These are phyloP conservation scores for Incurvaria masculella DNA, from an alignment of 2,888 invertebrate genomes.

Conservation along the genomic window DNA sequence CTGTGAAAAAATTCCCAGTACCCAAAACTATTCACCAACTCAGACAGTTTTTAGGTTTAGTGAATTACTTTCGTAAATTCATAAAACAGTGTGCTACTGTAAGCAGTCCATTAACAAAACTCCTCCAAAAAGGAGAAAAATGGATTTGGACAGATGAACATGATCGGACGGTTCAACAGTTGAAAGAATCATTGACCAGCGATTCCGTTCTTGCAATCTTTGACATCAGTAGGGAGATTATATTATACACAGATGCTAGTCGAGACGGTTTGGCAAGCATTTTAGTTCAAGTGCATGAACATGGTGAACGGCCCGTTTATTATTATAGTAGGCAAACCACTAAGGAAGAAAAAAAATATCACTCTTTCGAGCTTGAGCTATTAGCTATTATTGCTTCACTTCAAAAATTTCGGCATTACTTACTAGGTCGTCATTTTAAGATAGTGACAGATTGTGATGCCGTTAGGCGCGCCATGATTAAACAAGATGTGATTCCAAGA, in stretches of 20 bases:
- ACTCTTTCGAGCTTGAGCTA: constrained; percentile 26
- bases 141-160: too few species aligned
- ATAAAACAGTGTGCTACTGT: too few species aligned
- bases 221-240: too few species aligned
- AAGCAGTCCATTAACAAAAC: too few species aligned
- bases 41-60: too few species aligned
- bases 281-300: constrained; percentile 18
- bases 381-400: constrained; percentile 25
- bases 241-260: constrained; percentile 27
- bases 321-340: constrained; percentile 25
- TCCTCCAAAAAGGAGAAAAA: too few species aligned
- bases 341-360: constrained; percentile 23
- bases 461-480: constrained; percentile 14
- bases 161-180: too few species aligned
- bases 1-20: too few species aligned
- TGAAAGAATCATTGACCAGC: too few species aligned
- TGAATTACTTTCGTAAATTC: too few species aligned
- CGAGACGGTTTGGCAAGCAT: constrained; percentile 22
- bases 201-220: too few species aligned
- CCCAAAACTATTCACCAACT: too few species aligned
- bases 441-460: constrained; percentile 18
- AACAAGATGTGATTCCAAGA: constrained; percentile 19
- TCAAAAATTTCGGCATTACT: constrained; percentile 23
- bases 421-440: constrained; percentile 17
- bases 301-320: constrained; percentile 19